Base-by-base conservation (phyloP, 2,888 invertebrate genomes). In the Endomychus coccineus region DNA sequence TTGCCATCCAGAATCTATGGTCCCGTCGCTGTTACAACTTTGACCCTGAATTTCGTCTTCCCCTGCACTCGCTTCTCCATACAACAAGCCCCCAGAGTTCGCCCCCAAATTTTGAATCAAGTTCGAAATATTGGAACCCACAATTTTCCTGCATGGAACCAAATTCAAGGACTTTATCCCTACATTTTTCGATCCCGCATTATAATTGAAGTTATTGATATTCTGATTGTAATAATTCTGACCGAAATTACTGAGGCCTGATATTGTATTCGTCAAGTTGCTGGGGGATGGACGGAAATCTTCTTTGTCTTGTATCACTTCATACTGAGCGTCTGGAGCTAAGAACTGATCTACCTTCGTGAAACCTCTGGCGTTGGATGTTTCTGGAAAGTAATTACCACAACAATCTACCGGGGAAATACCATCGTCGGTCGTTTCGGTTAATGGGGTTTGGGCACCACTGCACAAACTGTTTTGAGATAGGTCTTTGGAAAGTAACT, bases 1-100 rank as follows among this genome's bases (percentile, higher is more conserved):
- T 44, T 80, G 80, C 78, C 80, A 80, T 0, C 79, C 79, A 0
- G 78, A 76, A 46, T 79, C 79, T 69, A 78, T 74, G 0, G 78
- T 79, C 24, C 59, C 66, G 42, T 67, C 67, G 46, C 67, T 67
- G 36, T 66, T 64, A 36, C 60, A 61, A 14, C 59, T 59, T 37
- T 53, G 58, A 19, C 59, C 63, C 19, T 61, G 62, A 19, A 58
- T 54, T 19, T 62, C 54, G 40, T 65, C 65, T 38, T 62, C 64
- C 34, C 53, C 56, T 9, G 44, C 44, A 43, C 58, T 57, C 0
- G 58, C 61, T 38, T 66, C 66, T 10, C 61, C 64, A 49, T 70
- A 70, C 11, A 69, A 48, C 16, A 66, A 46, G 4, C 68, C 68
- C 3, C 64, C 65, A 5, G 67, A 59, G 51, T 66, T 68, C 6